These are phyloP conservation scores for Drosophila differens DNA, from an alignment of 2,888 invertebrate species.

Conservation along the genomic window DNA sequence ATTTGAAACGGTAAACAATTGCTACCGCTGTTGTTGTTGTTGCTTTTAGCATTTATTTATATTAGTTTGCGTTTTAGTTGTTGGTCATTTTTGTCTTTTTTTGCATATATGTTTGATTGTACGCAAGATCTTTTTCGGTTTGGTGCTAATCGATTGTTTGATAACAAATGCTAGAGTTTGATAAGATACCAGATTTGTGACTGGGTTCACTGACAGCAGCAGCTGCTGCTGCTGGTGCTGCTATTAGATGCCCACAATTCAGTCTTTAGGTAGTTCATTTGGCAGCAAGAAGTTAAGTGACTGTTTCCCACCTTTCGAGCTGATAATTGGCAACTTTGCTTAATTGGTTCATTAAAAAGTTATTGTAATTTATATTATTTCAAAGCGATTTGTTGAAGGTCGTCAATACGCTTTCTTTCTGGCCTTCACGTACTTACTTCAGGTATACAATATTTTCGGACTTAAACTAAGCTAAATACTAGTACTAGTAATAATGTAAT, in stretches of 20 bases:
- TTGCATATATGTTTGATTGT: slow-evolving; percentile 25
- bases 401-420: not conserved
- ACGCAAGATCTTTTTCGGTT: slow-evolving; percentile 24
- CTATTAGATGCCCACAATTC: not conserved
- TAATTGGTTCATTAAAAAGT: not conserved
- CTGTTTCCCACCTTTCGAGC: not conserved
- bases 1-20: slow-evolving; percentile 76
- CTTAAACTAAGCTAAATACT: not conserved
- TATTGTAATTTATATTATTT: not conserved
- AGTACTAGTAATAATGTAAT: not conserved
- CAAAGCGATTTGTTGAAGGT: not conserved
- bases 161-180: slow-evolving; percentile 31
- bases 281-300: not conserved
- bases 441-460: not conserved
- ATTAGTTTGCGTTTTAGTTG: slow-evolving; percentile 10
- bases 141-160: slow-evolving; percentile 48
- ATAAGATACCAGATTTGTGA: slow-evolving; percentile 16
- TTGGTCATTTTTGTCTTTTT: not conserved
- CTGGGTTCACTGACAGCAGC: not conserved
- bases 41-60: slow-evolving; percentile 43
- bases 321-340: not conserved
- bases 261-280: not conserved
- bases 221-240: not conserved
- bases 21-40: slow-evolving; percentile 15
- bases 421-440: not conserved